Evolutionary conservation across 2,888 invertebrate species (phyloP).

Genomic region (Macaria liturata): DNA sequence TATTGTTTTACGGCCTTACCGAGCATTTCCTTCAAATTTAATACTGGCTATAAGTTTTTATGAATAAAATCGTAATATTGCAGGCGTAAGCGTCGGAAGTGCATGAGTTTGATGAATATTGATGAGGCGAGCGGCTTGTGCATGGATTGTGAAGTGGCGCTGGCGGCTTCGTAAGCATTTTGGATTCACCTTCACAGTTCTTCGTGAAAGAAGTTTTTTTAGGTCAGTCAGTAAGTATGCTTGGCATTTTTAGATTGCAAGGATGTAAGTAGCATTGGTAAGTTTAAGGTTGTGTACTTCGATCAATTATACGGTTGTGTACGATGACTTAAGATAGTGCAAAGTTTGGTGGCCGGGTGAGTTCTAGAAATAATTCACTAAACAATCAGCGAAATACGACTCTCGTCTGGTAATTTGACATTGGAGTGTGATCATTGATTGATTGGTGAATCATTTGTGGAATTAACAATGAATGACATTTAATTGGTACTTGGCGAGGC

Average conservation of each 20-base stretch:
- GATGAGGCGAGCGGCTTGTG: slow-evolving; percentile 16
- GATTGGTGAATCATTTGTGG: too few species aligned
- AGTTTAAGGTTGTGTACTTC: background rate
- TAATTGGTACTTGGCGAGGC: too few species aligned
- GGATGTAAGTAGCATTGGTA: background rate
- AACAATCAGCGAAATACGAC: too few species aligned
- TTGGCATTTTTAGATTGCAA: background rate
- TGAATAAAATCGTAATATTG: slow-evolving; percentile 14
- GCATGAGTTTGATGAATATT: slow-evolving; percentile 24
- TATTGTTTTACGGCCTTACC: slow-evolving; percentile 14
- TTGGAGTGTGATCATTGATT: too few species aligned
- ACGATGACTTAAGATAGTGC: background rate
- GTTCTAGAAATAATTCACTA: too few species aligned
- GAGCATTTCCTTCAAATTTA: slow-evolving; percentile 11
- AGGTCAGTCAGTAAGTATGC: slow-evolving; percentile 1
- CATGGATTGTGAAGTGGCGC: slow-evolving; percentile 13
- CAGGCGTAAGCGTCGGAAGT: slow-evolving; percentile 18
- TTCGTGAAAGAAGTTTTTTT: background rate
- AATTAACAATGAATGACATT: too few species aligned
- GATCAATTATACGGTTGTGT: too few species aligned
- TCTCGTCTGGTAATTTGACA: too few species aligned
- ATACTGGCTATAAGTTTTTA: slow-evolving; percentile 14
- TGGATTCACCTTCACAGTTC: slow-evolving; percentile 1
- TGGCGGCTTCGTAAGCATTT: background rate
- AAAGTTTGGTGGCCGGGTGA: too few species aligned